Conservation (phyloP, 2,797 vertebrate genomes). For the Girardinus metallicus region DNA sequence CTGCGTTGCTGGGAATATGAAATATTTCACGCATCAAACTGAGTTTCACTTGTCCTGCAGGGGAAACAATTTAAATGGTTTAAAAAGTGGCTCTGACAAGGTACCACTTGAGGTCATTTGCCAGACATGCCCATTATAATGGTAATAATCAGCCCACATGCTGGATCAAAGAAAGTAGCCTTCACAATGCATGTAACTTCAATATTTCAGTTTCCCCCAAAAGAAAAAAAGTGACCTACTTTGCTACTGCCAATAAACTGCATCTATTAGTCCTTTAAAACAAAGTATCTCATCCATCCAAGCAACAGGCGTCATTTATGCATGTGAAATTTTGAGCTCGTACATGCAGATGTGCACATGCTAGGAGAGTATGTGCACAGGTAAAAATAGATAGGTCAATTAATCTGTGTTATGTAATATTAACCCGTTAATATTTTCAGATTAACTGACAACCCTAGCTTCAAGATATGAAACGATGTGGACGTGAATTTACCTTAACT, state of each 20-base stretch:
- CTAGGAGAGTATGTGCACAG: too few relatives aligned
- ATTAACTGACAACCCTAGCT: too few relatives aligned
- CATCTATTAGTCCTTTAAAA: not conserved
- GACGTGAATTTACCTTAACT: not conserved
- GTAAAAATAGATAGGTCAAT: too few relatives aligned
- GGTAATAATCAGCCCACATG: conserved; percentile 23
- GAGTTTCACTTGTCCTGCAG: conserved; percentile 6
- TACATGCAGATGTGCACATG: too few relatives aligned
- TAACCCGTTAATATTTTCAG: too few relatives aligned
- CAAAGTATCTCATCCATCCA: not conserved
- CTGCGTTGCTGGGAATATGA: conserved; percentile 19
- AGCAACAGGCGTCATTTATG: too few relatives aligned
- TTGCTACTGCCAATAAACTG: conserved; percentile 4
- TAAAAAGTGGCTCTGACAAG: conserved; percentile 26
- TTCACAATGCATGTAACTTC: conserved; percentile 8
- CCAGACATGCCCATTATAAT: conserved; percentile 30
- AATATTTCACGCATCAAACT: conserved; percentile 36
- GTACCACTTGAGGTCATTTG: conserved; percentile 24
- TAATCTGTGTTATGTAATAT: too few relatives aligned
- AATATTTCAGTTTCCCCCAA: conserved; percentile 6
- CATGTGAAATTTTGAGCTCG: too few relatives aligned
- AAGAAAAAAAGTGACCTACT: not conserved
- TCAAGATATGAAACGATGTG: not conserved
- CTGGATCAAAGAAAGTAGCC: conserved; percentile 24
- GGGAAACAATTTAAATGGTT: conserved; percentile 23